Base-by-base conservation (phyloP, 2,113 vertebrate species). In the Pachycephala philippinensis region DNA sequence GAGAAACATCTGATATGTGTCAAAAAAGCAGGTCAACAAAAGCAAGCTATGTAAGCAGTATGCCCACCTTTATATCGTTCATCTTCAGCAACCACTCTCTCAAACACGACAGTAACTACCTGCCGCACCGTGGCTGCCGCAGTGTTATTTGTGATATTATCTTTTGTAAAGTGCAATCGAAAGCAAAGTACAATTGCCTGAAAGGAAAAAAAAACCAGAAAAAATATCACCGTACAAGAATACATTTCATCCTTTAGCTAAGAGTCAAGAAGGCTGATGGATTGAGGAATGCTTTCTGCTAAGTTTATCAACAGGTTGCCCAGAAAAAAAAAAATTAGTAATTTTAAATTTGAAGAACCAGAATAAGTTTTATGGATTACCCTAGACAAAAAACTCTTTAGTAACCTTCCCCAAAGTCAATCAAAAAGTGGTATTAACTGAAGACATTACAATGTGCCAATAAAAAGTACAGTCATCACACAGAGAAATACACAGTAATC, bases 101-200 rank as follows among this genome's bases (percentile, higher is more conserved):
- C 99, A 94, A 99, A 99, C 42, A 99, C 99, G 27, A 99, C 99
- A 9, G 99, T 99, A 71, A 99, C 99, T 4, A 99, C 99, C 95
- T 99, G 99, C 56, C 99, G 97, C 71, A 99, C 99, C 1, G 99
- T 99, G 57, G 99, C 99, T 21, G 99, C 99, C 0, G 99, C 99
- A 3, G 99, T 99, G 97, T 99, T 99, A 97, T 99, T 99, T 64
- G 99, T 99, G 97, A 99, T 99, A 93, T 99, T 99, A 98, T 99
- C 99, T 98, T 99, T 99, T 78, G 99, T 99, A 97, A 99, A 99
- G 97, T 99, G 99, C 40, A 99, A 98, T 42, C 99, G 99, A 97
- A 99, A 99, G 97, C 99, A 99, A 97, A 99, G 98, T 59, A 99
- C 99, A 63, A 99, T 99, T 92, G 99, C 99, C 99, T 99, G 96